Percentiles rank a stretch among this genome's conserved stretches.
Conservation (phyloP, 2,113 vertebrate genomes). For the Labeo catla region DNA sequence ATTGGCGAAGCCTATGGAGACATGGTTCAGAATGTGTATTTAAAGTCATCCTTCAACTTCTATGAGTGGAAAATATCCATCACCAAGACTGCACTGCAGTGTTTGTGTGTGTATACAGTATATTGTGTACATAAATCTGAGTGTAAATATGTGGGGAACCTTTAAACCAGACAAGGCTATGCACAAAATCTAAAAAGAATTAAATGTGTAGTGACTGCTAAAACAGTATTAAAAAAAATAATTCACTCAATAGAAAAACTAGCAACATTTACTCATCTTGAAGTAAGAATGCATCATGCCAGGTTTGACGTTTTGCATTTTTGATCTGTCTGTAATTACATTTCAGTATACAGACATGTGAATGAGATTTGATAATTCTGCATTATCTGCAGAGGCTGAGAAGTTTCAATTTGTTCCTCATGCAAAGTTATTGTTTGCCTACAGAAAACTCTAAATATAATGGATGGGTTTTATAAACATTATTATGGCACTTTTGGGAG, state of each 20-base stretch:
- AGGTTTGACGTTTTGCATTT: not conserved
- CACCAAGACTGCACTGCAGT: not conserved
- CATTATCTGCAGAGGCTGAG: not conserved
- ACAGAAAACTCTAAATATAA: not conserved
- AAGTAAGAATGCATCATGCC: not conserved
- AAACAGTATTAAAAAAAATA: not conserved
- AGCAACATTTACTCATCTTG: not conserved
- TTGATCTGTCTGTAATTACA: not conserved
- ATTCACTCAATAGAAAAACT: not conserved
- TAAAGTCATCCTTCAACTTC: conserved; percentile 2
- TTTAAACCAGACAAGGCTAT: not conserved
- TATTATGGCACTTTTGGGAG: not conserved
- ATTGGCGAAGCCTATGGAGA: not conserved
- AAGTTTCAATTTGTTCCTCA: not conserved
- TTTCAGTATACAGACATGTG: not conserved
- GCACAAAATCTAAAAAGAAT: not conserved
- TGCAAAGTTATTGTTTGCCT: not conserved
- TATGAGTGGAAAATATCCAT: not conserved
- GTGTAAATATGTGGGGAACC: not conserved
- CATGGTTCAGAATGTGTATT: not conserved
- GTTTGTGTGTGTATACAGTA: not conserved
- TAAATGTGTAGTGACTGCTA: not conserved
- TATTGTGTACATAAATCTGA: not conserved
- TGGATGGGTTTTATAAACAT: not conserved
- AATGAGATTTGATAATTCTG: not conserved